phyloP scores from a whole-genome alignment of 53 echinoderm and acorn worm genomes.

The Hippasteria phrygiana region DNA sequence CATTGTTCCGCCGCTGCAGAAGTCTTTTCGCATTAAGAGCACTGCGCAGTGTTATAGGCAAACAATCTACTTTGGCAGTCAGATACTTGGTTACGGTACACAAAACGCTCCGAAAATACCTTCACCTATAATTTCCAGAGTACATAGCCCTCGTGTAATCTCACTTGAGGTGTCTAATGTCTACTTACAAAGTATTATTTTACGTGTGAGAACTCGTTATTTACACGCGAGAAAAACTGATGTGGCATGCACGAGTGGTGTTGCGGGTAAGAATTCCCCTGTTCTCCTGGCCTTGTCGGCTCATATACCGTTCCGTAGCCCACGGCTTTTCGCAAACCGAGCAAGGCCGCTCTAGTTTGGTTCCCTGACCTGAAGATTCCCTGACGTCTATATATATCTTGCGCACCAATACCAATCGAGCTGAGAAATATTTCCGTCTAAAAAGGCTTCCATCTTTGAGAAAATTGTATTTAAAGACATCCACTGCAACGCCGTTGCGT shows the following conservation, averaged over 20 bases:
- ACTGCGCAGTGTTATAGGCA: not conserved
- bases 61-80: not conserved
- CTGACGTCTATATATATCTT: too few relatives aligned
- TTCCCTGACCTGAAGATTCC: too few relatives aligned
- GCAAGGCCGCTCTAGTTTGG: conserved; percentile 15
- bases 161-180: not conserved
- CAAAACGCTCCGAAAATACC: conserved; percentile 13
- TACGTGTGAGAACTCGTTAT: conserved; percentile 33
- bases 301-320: conserved; percentile 5
- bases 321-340: not conserved
- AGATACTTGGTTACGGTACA: conserved; percentile 8
- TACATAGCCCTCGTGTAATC: conserved; percentile 10
- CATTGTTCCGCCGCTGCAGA: not conserved
- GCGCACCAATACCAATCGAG: too few relatives aligned
- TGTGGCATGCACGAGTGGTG: not conserved
- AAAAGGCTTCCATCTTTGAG: too few relatives aligned
- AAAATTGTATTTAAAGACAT: too few relatives aligned
- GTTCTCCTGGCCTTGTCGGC: not conserved
- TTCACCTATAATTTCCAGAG: not conserved
- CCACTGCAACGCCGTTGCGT: too few relatives aligned
- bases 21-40: not conserved
- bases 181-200: conserved; percentile 19
- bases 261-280: not conserved
- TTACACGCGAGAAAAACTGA: conserved; percentile 36
- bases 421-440: too few relatives aligned